Percentiles rank a stretch among this genome's conserved stretches.
These are phyloP conservation scores for Lacanobia wlatinum DNA, from an alignment of 2,888 invertebrate genomes.

Conservation along the genomic window DNA sequence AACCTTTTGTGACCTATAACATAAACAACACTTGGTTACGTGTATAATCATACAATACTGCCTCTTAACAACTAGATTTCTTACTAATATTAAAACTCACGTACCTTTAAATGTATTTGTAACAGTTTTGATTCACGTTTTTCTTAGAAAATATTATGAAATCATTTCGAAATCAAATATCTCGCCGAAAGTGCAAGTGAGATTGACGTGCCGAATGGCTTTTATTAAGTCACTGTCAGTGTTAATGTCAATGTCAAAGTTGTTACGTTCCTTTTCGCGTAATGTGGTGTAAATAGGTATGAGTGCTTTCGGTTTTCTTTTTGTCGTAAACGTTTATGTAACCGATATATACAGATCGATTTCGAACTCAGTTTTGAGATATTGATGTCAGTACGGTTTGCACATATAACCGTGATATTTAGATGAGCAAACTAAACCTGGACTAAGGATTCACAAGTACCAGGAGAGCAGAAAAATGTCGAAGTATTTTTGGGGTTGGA, in stretches of 20 bases:
- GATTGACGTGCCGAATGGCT: constrained; percentile 28
- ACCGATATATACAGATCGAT: too few species aligned
- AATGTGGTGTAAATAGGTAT: too few species aligned
- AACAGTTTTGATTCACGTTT: constrained; percentile 18
- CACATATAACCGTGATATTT: too few species aligned
- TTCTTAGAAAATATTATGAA: constrained; percentile 53
- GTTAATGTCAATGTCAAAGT: constrained; percentile 31
- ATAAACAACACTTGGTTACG: constrained; percentile 66
- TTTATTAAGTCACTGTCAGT: constrained; percentile 1
- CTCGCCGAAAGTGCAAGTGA: constrained; percentile 22
- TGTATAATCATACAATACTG: constrained; percentile 36
- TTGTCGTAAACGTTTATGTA: too few species aligned
- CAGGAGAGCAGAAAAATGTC: too few species aligned
- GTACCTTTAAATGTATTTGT: constrained; percentile 25
- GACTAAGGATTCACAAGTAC: too few species aligned
- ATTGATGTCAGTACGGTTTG: too few species aligned
- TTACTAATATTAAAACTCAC: neutral
- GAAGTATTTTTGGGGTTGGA: too few species aligned
- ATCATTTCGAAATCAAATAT: constrained; percentile 47
- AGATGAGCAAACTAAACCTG: too few species aligned
- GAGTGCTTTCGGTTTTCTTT: too few species aligned
- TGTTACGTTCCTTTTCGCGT: constrained; percentile 14
- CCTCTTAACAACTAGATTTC: neutral
- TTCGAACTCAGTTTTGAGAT: too few species aligned
- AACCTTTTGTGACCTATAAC: constrained; percentile 74